Percentiles rank a stretch among this genome's conserved stretches.
Conservation (phyloP, 2,113 vertebrate genomes). For the Ceyx margarethae region DNA sequence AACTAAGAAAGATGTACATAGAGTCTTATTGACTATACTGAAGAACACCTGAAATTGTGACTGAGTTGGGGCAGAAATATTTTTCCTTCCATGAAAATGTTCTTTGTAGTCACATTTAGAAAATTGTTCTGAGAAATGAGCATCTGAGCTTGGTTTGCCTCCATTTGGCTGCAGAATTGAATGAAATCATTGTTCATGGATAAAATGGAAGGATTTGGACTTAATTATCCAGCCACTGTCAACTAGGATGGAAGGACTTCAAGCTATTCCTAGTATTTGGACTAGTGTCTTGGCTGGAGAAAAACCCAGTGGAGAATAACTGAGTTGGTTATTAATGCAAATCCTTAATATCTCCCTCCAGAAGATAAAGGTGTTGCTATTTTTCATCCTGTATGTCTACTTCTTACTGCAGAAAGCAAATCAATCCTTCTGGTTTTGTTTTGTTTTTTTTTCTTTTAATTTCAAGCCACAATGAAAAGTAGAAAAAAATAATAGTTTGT, state of each 20-base stretch:
- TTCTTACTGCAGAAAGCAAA: background rate
- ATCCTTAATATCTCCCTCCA: constrained; percentile 18
- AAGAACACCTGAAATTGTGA: background rate
- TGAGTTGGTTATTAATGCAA: constrained; percentile 28
- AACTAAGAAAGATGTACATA: background rate
- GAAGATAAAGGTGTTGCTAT: constrained; percentile 9
- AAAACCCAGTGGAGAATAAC: constrained; percentile 1
- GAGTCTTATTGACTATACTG: background rate
- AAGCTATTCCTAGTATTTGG: constrained; percentile 17
- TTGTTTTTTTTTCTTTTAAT: background rate
- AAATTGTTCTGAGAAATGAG: background rate
- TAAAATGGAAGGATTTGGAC: constrained; percentile 24
- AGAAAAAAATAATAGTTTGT: background rate
- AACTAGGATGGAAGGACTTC: constrained; percentile 8
- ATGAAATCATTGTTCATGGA: background rate
- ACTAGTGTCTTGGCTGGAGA: background rate
- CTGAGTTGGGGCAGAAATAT: background rate
- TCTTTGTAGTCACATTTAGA: background rate
- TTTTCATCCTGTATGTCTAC: background rate
- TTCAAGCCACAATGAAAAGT: background rate
- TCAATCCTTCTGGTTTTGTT: background rate
- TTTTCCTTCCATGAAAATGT: background rate
- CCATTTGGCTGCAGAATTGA: constrained; percentile 8
- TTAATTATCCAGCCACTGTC: constrained; percentile 12
- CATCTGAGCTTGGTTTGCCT: background rate